Evolutionary conservation across 2,888 invertebrate genomes (phyloP).

Genomic region (Strigamia maritima): DNA sequence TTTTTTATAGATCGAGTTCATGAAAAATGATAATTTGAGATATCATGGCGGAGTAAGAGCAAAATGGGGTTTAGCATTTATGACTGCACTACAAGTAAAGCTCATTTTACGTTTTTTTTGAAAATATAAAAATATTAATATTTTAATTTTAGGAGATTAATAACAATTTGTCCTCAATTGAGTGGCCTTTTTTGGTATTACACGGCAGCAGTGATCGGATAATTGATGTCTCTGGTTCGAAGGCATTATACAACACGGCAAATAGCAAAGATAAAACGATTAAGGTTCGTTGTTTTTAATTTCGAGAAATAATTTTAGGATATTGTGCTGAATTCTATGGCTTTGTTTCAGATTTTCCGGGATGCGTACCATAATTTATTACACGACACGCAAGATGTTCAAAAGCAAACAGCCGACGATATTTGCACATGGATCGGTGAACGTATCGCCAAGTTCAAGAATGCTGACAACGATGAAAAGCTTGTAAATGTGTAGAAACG

Average conservation of each 20-base stretch:
- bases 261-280: slow-evolving; percentile 40
- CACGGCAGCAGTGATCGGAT: slow-evolving; percentile 40
- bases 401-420: slow-evolving; percentile 7
- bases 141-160: slow-evolving; percentile 40
- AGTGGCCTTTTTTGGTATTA: slow-evolving; percentile 40
- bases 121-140: too few relatives aligned
- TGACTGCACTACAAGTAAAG: slow-evolving; percentile 46
- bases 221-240: slow-evolving; percentile 37
- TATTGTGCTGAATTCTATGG: too few relatives aligned
- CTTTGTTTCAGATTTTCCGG: slow-evolving; percentile 12
- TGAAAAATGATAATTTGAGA: slow-evolving; percentile 51
- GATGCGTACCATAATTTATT: slow-evolving; percentile 32
- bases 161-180: slow-evolving; percentile 37
- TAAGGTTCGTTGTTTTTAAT: slow-evolving; percentile 15
- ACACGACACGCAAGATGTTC: neutral
- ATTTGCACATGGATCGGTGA: neutral
- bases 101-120: neutral
- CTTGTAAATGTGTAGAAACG: too few relatives aligned
- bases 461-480: neutral
- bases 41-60: slow-evolving; percentile 51
- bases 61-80: slow-evolving; percentile 49
- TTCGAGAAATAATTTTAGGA: neutral
- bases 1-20: slow-evolving; percentile 48
- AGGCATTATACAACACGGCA: slow-evolving; percentile 30
- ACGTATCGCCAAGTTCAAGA: neutral